These are phyloP conservation scores for Cynaeus angustus DNA, from an alignment of 2,888 invertebrate genomes.

Conservation along the genomic window DNA sequence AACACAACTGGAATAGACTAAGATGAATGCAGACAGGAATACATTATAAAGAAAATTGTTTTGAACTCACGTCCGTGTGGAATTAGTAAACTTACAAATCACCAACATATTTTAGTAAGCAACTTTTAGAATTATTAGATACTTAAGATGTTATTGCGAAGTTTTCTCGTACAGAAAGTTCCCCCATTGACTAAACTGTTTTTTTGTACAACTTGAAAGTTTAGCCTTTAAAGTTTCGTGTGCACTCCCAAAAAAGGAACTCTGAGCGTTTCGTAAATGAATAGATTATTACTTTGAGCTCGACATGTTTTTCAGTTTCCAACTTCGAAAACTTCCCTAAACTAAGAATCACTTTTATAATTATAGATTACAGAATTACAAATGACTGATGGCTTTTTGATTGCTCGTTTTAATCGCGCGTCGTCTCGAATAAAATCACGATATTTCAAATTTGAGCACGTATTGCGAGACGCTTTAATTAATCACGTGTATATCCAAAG, in stretches of 20 bases:
- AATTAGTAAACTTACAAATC: background rate
- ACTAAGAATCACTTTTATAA: too few species aligned
- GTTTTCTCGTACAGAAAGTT: background rate
- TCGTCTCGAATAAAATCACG: background rate
- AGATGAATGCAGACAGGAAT: too few species aligned
- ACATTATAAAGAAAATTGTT: too few species aligned
- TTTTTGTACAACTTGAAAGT: background rate
- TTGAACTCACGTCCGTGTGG: too few species aligned
- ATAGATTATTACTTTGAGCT: background rate
- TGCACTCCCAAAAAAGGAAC: background rate
- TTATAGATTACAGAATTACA: too few species aligned
- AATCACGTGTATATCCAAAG: background rate
- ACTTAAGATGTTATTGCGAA: background rate
- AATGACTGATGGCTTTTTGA: background rate
- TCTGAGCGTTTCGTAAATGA: background rate
- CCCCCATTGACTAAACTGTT: too few species aligned
- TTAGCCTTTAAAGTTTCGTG: background rate
- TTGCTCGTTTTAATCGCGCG: background rate
- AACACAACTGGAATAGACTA: too few species aligned
- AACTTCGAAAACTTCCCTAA: background rate
- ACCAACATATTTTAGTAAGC: constrained; percentile 1
- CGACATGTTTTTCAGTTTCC: background rate
- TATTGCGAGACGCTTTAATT: constrained; percentile 19
- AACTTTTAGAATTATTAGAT: background rate
- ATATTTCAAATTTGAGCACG: constrained; percentile 10